These are phyloP conservation scores for Drosophila villosipedis DNA, from an alignment of 2,888 invertebrate genomes.

Conservation along the genomic window DNA sequence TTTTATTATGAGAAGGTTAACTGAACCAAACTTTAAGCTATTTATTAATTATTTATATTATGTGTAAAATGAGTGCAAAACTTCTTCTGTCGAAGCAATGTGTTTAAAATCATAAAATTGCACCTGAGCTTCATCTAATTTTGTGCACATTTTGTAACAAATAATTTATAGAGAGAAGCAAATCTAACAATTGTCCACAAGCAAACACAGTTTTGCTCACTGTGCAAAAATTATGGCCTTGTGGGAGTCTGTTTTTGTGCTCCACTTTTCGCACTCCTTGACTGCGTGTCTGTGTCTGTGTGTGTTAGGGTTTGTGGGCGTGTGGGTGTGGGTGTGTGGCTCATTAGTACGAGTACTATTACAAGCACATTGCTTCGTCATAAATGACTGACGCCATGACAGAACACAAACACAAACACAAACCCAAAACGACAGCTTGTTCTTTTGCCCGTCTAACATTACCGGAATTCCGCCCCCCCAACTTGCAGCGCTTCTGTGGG, in stretches of 20 bases:
- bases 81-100: not conserved
- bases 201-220: conserved; percentile 11
- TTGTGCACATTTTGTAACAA: not conserved
- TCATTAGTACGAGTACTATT: conserved; percentile 69
- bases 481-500: conserved; percentile 3
- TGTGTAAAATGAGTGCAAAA: not conserved
- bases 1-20: not conserved
- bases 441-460: conserved; percentile 57
- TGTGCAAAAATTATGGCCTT: conserved; percentile 42
- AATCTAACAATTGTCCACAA: not conserved
- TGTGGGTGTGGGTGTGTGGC: conserved; percentile 41
- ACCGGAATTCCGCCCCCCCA: conserved; percentile 9
- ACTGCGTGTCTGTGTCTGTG: conserved; percentile 18
- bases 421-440: conserved; percentile 62
- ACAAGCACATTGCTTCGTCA: conserved; percentile 73
- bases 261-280: conserved; percentile 55
- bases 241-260: conserved; percentile 53
- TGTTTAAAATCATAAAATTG: not conserved
- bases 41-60: not conserved
- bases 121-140: not conserved
- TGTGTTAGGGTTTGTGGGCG: conserved; percentile 13
- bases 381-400: conserved; percentile 70
- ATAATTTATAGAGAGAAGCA: not conserved
- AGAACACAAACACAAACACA: conserved; percentile 28
- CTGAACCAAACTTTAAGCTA: not conserved